Evolutionary conservation across 1,140 invertebrate genomes (phyloP).

Genomic region (Caenorhabditis inopinata): DNA sequence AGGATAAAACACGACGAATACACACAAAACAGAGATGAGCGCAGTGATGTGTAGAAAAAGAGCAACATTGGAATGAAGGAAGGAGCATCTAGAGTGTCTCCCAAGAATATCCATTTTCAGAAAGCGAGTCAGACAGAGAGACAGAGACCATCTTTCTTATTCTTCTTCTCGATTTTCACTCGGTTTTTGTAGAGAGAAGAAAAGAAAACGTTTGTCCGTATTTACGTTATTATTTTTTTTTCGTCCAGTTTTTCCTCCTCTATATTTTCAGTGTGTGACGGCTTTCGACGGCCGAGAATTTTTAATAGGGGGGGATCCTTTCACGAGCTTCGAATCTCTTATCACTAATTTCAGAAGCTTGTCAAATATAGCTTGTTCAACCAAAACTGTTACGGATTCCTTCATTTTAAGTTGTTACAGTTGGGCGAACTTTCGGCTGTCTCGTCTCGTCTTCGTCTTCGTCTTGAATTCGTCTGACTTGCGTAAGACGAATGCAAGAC

Average conservation of each 20-base stretch:
- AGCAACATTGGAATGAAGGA: background rate
- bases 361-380: no score
- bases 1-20: background rate
- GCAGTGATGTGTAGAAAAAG: background rate
- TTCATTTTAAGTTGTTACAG: no score
- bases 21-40: background rate
- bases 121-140: background rate
- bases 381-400: no score
- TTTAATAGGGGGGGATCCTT: no score
- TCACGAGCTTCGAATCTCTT: no score
- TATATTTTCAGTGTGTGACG: no score
- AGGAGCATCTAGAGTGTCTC: constrained; percentile 27
- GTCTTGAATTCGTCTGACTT: no score
- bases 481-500: no score
- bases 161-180: constrained; percentile 29
- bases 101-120: constrained; percentile 34
- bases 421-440: no score
- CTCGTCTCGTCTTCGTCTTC: no score
- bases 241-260: background rate
- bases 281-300: no score
- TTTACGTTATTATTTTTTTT: constrained; percentile 26
- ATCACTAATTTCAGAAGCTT: no score
- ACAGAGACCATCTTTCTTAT: constrained; percentile 20
- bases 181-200: background rate
- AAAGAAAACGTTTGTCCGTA: background rate